Evolutionary conservation across 2,888 invertebrate species (phyloP), one percentile per base, ranked within the genome.

Genomic region (Heteropelma amictum): DNA sequence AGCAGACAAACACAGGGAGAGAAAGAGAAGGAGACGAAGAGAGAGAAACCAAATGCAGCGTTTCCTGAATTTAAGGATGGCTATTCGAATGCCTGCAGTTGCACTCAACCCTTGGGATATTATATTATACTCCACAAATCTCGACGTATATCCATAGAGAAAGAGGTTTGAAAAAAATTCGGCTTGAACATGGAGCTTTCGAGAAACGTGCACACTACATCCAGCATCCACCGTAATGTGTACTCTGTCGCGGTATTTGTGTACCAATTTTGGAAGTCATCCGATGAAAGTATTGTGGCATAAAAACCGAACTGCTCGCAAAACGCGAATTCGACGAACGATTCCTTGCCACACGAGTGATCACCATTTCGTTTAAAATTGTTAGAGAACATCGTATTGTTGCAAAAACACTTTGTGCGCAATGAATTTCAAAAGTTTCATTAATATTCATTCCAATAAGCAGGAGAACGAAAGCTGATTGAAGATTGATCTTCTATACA

Each of bases 61-160:
- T 70, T 74, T 74, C 64, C 70, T 54, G 74, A 64, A 74, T 70
- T 74, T 64, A 70, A 74, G 64, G 69, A 74, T 70, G 70, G 51
- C 68, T 63, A 68, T 69, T 60, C 51, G 42, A 45, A 53, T 40
- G 45, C 28, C 45, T 45, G 21, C 33, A 30, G 33, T 30, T 40
- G 23, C 51, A 38, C 12, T 60, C 42, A 64, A 14, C 49, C 17
- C 58, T 33, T 30, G 58, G 60, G 70, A 61, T 73, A 73, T 68
- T 60, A 69, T 69, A 63, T 73, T 49, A 64, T 21, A 19, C 45
- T 53, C 54, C 53, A 12, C 17, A 60, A 72, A 51, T 40, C 35
- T 54, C 54, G 54, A 54, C 49, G 49, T 30, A 30, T 23, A 19
- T 23, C 47, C 49, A 49, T 63, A 63, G 49, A 63, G 26, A 8